phyloP scores from a whole-genome alignment of 2,797 vertebrate species.

The Rhinoraja longicauda region DNA sequence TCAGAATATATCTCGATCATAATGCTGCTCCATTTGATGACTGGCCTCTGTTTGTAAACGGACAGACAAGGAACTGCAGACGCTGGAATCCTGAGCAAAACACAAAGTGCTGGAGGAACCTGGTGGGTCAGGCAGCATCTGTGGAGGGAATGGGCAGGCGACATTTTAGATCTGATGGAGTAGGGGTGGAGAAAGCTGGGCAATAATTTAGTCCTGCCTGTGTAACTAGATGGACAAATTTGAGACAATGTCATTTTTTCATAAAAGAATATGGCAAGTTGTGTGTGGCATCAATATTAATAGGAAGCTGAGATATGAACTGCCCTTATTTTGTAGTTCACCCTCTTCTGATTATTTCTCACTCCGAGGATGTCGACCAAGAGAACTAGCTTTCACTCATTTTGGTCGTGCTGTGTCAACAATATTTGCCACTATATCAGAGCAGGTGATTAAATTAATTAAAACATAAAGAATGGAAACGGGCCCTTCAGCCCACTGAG shows the following conservation, averaged over 20 bases:
- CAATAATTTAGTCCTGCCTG: neutral
- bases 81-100: too few relatives aligned
- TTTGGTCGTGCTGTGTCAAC: neutral
- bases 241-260: neutral
- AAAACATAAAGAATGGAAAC: too few relatives aligned
- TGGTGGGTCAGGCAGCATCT: too few relatives aligned
- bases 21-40: neutral
- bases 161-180: too few relatives aligned
- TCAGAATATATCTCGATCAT: neutral
- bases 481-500: too few relatives aligned
- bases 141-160: too few relatives aligned
- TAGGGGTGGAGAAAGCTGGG: too few relatives aligned
- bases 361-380: neutral
- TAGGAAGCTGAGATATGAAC: neutral
- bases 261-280: neutral
- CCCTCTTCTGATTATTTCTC: neutral
- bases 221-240: neutral
- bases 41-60: neutral
- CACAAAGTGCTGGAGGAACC: too few relatives aligned
- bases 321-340: neutral
- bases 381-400: neutral
- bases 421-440: neutral
- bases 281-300: neutral
- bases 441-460: too few relatives aligned
- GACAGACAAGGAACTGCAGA: too few relatives aligned